Evolutionary conservation across 1,140 invertebrate species (phyloP).

Genomic region (Manduca sexta): DNA sequence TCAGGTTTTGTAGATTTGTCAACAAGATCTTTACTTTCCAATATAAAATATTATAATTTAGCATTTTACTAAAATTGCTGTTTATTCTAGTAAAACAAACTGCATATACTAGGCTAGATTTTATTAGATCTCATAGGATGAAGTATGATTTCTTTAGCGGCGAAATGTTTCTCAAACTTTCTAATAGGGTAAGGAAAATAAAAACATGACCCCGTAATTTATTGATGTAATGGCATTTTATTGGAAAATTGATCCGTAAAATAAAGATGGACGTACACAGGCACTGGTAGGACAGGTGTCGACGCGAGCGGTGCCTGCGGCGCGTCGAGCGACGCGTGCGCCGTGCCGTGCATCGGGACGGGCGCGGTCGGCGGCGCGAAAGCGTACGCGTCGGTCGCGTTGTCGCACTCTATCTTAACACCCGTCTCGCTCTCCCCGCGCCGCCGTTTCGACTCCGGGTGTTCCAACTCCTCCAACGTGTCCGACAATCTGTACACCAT

Average conservation of each 20-base stretch:
- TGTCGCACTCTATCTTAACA: conserved; percentile 63
- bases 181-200: too few relatives aligned
- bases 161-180: too few relatives aligned
- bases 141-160: too few relatives aligned
- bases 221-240: background rate
- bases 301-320: conserved; percentile 16
- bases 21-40: too few relatives aligned
- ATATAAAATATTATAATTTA: too few relatives aligned
- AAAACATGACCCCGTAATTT: background rate
- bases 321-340: conserved; percentile 26
- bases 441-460: conserved; percentile 44
- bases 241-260: background rate
- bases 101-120: too few relatives aligned
- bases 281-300: conserved; percentile 28
- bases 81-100: too few relatives aligned
- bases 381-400: conserved; percentile 60
- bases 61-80: too few relatives aligned
- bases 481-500: conserved; percentile 56
- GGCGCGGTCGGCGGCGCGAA: conserved; percentile 36
- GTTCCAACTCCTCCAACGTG: conserved; percentile 55
- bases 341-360: conserved; percentile 22
- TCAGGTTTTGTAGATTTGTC: too few relatives aligned
- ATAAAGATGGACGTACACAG: conserved; percentile 40
- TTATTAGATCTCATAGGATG: too few relatives aligned
- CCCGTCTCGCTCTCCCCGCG: conserved; percentile 36